These are phyloP conservation scores for Sinocyclocheilus anshuiensis DNA, from an alignment of 2,113 vertebrate genomes.

Conservation along the genomic window DNA sequence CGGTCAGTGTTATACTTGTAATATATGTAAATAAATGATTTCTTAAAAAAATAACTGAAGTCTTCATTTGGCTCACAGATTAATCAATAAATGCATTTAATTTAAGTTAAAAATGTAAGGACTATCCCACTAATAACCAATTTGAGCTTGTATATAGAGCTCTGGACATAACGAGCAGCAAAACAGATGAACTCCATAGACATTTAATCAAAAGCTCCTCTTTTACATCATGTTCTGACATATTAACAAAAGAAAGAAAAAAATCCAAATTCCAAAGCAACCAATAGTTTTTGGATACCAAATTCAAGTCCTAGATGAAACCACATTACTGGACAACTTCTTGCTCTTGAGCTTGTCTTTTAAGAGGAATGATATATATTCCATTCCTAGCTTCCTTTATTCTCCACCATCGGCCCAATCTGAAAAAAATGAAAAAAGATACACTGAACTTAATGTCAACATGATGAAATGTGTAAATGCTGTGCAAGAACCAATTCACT, in stretches of 20 bases:
- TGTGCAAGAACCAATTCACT: not conserved
- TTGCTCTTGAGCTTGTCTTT: constrained; percentile 62
- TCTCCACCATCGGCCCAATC: constrained; percentile 80
- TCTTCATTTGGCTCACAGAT: not conserved
- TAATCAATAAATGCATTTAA: not conserved
- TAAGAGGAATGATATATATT: constrained; percentile 78
- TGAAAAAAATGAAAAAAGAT: constrained; percentile 48
- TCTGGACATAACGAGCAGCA: not conserved
- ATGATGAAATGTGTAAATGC: not conserved
- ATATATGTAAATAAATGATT: constrained; percentile 79
- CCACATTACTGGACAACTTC: constrained; percentile 56
- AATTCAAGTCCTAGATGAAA: too few relatives aligned
- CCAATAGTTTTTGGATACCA: not conserved
- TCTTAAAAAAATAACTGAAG: constrained; percentile 47
- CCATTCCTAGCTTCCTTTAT: constrained; percentile 78
- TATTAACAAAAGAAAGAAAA: not conserved
- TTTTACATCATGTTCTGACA: not conserved
- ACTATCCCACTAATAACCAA: not conserved
- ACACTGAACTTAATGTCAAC: not conserved
- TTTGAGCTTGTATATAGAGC: not conserved
- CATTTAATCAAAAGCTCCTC: constrained; percentile 10
- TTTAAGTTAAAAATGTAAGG: not conserved
- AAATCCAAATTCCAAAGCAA: constrained; percentile 4
- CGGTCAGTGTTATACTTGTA: constrained; percentile 66
- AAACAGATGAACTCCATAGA: constrained; percentile 32